Evolutionary conservation across 2,797 vertebrate genomes (phyloP).

Genomic region (Tiaroga cobitis): DNA sequence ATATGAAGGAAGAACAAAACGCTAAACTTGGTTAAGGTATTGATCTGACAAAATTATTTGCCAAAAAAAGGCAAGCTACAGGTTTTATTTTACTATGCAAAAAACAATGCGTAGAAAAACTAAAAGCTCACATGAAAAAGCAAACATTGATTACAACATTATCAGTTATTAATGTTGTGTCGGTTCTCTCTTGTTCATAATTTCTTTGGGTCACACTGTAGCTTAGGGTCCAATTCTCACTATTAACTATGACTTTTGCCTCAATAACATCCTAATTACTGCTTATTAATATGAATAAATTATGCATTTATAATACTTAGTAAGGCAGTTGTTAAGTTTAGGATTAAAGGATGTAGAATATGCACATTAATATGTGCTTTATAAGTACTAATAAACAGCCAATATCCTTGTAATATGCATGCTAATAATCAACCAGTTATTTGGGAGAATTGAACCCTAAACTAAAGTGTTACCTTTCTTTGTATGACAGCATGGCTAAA

Average conservation of each 20-base stretch:
- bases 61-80: background rate
- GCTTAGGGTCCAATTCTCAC: no score
- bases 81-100: background rate
- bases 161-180: background rate
- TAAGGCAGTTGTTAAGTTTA: no score
- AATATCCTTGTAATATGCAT: no score
- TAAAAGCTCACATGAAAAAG: background rate
- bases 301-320: no score
- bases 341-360: no score
- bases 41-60: background rate
- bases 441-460: no score
- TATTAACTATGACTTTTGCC: no score
- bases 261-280: no score
- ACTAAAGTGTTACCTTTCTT: background rate
- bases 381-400: no score
- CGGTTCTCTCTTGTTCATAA: background rate
- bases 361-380: no score
- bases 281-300: no score
- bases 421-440: no score
- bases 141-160: background rate
- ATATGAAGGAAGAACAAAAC: background rate
- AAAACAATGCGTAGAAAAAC: background rate
- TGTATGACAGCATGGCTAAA: background rate
- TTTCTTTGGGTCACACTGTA: background rate
- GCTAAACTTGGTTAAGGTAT: background rate